Conservation (phyloP, 2,888 invertebrate genomes). For the Sinodicranocentrus sp. region DNA sequence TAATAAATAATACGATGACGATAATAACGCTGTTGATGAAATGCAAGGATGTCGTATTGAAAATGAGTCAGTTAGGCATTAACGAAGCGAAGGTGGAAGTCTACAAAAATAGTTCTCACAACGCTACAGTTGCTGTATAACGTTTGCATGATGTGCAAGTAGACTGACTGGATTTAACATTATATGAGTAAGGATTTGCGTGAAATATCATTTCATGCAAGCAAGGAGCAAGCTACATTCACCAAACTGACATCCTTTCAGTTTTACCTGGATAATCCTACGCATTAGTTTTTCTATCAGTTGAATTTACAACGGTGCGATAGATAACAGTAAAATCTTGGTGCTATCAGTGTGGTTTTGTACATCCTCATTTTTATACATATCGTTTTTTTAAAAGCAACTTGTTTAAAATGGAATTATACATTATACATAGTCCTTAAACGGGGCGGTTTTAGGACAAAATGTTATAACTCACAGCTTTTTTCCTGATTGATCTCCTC, state of each 20-base stretch:
- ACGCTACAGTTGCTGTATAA: neutral
- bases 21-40: slow-evolving; percentile 34
- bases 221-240: neutral
- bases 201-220: slow-evolving; percentile 1
- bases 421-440: too few species aligned
- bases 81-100: neutral
- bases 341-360: slow-evolving; percentile 1
- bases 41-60: slow-evolving; percentile 60
- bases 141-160: neutral
- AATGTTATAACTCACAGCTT: too few species aligned
- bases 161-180: neutral
- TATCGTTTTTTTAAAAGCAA: too few species aligned
- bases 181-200: neutral
- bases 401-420: too few species aligned
- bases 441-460: too few species aligned
- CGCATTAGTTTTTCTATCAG: slow-evolving; percentile 21
- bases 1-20: slow-evolving; percentile 37
- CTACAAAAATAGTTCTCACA: neutral
- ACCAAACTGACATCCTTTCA: slow-evolving; percentile 42
- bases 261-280: slow-evolving; percentile 56
- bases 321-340: slow-evolving; percentile 9
- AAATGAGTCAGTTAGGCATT: slow-evolving; percentile 38
- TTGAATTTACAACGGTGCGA: neutral
- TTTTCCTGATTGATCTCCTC: too few species aligned
- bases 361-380: too few species aligned